Conservation (phyloP, 2,797 vertebrate genomes). For the Perodicticus potto region DNA sequence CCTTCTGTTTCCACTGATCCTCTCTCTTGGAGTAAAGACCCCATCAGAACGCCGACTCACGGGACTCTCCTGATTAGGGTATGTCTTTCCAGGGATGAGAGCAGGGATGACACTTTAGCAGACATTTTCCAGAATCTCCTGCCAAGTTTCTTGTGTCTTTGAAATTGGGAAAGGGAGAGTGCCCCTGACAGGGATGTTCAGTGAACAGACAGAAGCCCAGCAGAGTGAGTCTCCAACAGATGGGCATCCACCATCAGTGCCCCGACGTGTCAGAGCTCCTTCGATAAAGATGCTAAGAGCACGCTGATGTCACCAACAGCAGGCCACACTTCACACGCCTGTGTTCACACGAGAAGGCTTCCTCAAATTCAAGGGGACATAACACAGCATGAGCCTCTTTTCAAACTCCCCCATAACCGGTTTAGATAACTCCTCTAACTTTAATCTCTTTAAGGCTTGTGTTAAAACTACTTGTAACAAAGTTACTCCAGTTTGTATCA, state of each 20-base stretch:
- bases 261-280: not conserved
- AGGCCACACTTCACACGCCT: not conserved
- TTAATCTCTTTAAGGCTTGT: not conserved
- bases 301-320: not conserved
- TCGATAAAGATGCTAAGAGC: not conserved
- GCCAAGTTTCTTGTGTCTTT: not conserved
- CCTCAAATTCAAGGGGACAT: not conserved
- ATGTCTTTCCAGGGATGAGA: not conserved
- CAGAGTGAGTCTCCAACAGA: not conserved
- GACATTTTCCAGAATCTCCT: not conserved
- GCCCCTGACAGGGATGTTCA: not conserved
- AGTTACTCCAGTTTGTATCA: slow-evolving; percentile 27
- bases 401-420: not conserved
- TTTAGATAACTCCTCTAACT: slow-evolving; percentile 3
- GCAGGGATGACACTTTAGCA: not conserved
- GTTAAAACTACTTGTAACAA: slow-evolving; percentile 29
- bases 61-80: not conserved
- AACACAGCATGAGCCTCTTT: not conserved
- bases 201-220: not conserved
- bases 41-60: not conserved
- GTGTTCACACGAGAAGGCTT: not conserved
- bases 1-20: not conserved
- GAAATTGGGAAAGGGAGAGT: not conserved
- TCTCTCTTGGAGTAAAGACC: not conserved
- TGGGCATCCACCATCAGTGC: not conserved